A percentile compares a stretch with the other conserved stretches of the same genome.
phyloP scores from a whole-genome alignment of 1,140 invertebrate genomes.

The Parasteatoda tepidariorum region DNA sequence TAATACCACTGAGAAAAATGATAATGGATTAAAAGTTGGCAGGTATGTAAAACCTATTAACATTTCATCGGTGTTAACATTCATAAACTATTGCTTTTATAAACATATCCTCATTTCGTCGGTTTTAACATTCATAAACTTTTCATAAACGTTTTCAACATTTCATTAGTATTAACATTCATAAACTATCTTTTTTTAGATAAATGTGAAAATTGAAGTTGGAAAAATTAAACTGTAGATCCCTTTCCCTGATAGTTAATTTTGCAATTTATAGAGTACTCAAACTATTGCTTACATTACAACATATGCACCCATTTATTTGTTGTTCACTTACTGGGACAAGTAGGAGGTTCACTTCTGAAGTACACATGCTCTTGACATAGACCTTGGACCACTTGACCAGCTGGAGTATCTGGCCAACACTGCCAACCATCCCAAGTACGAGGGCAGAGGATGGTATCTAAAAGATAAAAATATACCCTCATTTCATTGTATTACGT shows the following conservation, averaged over 20 bases:
- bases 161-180: no score
- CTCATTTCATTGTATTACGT: no score
- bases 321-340: slow-evolving; percentile 65
- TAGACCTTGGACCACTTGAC: slow-evolving; percentile 54
- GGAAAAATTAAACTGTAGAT: no score
- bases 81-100: no score
- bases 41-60: no score
- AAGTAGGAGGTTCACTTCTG: slow-evolving; percentile 64
- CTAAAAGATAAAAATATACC: background rate
- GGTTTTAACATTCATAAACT: no score
- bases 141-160: no score
- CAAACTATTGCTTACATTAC: background rate
- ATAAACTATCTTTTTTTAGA: background rate
- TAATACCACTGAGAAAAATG: no score
- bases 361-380: slow-evolving; percentile 69
- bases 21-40: no score
- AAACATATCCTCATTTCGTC: no score
- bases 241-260: background rate
- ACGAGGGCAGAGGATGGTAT: slow-evolving; percentile 61
- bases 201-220: background rate
- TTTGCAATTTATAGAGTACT: background rate
- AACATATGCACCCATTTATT: background rate
- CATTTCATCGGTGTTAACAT: no score
- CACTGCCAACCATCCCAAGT: slow-evolving; percentile 72
- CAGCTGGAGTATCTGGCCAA: slow-evolving; percentile 65